Conservation (phyloP, 2,797 vertebrate genomes). For the Dicrostonyx torquatus region DNA sequence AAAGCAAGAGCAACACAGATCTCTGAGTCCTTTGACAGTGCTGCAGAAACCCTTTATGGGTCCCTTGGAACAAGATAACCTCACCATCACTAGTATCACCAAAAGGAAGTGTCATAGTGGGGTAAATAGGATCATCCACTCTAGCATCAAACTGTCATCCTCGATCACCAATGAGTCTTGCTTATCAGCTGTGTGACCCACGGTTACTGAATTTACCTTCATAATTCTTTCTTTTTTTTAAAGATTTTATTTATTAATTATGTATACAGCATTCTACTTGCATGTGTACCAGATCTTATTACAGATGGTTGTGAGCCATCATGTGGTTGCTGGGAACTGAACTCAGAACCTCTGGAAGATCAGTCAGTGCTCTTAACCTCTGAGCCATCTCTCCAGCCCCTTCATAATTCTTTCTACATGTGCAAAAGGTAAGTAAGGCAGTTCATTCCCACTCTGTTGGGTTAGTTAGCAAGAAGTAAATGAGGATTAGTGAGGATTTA, state of each 20-base stretch:
- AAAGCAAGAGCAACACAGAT: background rate
- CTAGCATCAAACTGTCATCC: background rate
- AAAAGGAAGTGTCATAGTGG: background rate
- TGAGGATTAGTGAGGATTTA: conserved; percentile 13
- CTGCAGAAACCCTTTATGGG: background rate
- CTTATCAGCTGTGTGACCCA: conserved; percentile 7
- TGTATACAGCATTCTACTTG: too few relatives aligned
- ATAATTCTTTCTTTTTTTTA: conserved; percentile 30
- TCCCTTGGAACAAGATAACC: background rate
- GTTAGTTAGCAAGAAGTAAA: conserved; percentile 24
- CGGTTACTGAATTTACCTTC: background rate
- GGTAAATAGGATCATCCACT: background rate
- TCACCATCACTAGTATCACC: background rate
- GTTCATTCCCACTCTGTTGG: background rate
- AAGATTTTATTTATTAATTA: too few relatives aligned
- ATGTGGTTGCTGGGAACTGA: too few relatives aligned
- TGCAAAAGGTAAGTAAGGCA: conserved; percentile 31
- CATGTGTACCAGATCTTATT: too few relatives aligned
- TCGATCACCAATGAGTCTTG: background rate
- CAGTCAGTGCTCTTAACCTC: too few relatives aligned
- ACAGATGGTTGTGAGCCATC: too few relatives aligned
- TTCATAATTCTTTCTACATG: conserved; percentile 5
- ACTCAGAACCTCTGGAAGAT: too few relatives aligned
- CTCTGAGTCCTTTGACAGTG: background rate
- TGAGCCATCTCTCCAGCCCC: too few relatives aligned